Percentiles rank a stretch among this genome's conserved stretches.
These are phyloP conservation scores for Esox lucius DNA, from an alignment of 2,797 vertebrate species.

Conservation along the genomic window DNA sequence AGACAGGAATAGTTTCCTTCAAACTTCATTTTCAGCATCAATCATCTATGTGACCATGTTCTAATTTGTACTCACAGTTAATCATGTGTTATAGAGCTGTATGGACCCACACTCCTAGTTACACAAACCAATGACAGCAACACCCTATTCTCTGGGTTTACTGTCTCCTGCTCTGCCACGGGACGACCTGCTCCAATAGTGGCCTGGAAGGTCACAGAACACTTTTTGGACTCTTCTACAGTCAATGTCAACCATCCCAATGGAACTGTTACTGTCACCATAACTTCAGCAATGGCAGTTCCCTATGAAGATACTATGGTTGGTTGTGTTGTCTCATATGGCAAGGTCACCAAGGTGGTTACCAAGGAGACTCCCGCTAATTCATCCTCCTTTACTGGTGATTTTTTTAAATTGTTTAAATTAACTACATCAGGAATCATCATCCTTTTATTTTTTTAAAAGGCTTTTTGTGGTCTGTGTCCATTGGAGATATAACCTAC, in stretches of 20 bases:
- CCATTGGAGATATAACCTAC: too few species aligned
- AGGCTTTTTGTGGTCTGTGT: too few species aligned
- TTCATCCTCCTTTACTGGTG: neutral
- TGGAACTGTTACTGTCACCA: too few species aligned
- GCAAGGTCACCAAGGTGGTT: neutral
- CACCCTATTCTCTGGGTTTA: too few species aligned
- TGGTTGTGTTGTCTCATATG: neutral
- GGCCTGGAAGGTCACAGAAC: neutral
- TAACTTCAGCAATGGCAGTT: neutral
- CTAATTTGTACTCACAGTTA: too few species aligned
- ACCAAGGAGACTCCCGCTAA: neutral
- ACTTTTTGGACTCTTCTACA: neutral
- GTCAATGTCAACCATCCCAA: neutral
- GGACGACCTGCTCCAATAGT: slow-evolving; percentile 14
- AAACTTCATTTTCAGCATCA: too few species aligned
- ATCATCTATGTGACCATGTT: too few species aligned
- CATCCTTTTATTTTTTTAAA: too few species aligned
- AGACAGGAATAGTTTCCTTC: neutral
- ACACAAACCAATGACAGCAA: neutral
- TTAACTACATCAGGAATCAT: too few species aligned
- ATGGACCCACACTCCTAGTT: neutral
- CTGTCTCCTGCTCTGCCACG: slow-evolving; percentile 19
- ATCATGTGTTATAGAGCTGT: slow-evolving; percentile 4
- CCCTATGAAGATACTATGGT: neutral
- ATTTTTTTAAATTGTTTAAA: neutral